Evolutionary conservation across 1,140 invertebrate species (phyloP).

Genomic region (Nautilus pompilius): DNA sequence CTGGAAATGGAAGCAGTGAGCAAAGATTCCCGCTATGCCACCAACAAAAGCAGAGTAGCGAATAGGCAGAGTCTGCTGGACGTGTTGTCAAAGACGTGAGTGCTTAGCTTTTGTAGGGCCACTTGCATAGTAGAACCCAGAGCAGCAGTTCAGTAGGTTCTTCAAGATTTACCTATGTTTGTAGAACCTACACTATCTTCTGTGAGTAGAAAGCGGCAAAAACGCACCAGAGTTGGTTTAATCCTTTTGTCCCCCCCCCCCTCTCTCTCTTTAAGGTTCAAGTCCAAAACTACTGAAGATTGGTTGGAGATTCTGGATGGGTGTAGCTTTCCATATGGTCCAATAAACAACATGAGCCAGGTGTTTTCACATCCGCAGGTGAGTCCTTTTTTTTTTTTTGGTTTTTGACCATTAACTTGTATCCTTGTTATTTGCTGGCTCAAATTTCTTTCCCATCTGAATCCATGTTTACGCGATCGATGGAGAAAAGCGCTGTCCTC

Average conservation of each 20-base stretch:
- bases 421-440: neutral
- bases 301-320: slow-evolving; percentile 75
- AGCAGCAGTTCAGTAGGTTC: neutral
- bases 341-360: slow-evolving; percentile 80
- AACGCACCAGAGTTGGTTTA: too few species aligned
- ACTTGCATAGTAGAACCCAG: neutral
- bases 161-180: neutral
- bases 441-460: neutral
- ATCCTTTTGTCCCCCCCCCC: too few species aligned
- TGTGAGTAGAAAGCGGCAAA: too few species aligned
- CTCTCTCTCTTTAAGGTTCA: slow-evolving; percentile 59
- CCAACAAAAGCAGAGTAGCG: slow-evolving; percentile 72
- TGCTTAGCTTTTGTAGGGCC: neutral
- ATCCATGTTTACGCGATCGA: too few species aligned
- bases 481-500: too few species aligned
- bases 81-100: slow-evolving; percentile 28
- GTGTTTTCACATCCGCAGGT: slow-evolving; percentile 88
- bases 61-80: slow-evolving; percentile 61
- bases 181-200: too few species aligned
- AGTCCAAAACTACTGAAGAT: slow-evolving; percentile 68
- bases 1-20: slow-evolving; percentile 65
- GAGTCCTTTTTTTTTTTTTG: neutral
- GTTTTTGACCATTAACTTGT: neutral
- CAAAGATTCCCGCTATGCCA: slow-evolving; percentile 66
- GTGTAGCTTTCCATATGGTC: slow-evolving; percentile 80